Base-by-base conservation (phyloP, 2,888 invertebrate genomes). In the Scotopteryx bipunctaria region DNA sequence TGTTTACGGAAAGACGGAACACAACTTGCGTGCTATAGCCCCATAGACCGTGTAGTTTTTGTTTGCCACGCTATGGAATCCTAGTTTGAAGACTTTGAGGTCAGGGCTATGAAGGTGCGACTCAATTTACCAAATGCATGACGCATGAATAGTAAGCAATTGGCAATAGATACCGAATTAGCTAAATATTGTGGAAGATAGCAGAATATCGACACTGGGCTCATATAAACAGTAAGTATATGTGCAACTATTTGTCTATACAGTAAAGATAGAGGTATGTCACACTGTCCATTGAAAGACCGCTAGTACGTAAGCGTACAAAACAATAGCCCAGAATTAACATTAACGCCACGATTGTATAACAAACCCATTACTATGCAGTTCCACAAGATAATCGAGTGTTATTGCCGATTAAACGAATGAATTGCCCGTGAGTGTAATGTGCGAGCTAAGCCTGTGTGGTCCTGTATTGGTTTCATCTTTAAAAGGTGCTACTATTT, bases 281-380 rank as follows among this genome's bases (percentile, higher is more conserved):
- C 27, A 27, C 27, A 11, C 21, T n/a, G 9, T 16, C 14, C 33
- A 42, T 23, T 43, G 19, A 17, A 47, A 16, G 33, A 23, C 23
- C 16, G 37, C 33, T 31, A 32, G 19, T 9, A 44, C 40, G 31
- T 36, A 51, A 36, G 15, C 40, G 35, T 15, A 19, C 21, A 41
- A 16, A 49, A 45, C 44, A 48, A 54, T 48, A 37, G 35, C 41
- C 17, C 17, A 3, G 21, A 23, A 50, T 50, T 50, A 50, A 50
- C 63, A 69, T 69, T 54, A 61, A 62, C 57, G 55, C 61, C 53
- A 63, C 63, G 56, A 61, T 72, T 72, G 60, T 61, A 63, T 67
- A 64, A 69, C 59, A 63, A 56, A 64, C 55, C 49, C 40, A 61
- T 66, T 56, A 59, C 57, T 37, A 50, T 40, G 40, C 53, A 45